Evolutionary conservation across 2,797 vertebrate genomes (phyloP), one percentile per base, ranked within the genome.

Genomic region (Xyrichtys novacula): DNA sequence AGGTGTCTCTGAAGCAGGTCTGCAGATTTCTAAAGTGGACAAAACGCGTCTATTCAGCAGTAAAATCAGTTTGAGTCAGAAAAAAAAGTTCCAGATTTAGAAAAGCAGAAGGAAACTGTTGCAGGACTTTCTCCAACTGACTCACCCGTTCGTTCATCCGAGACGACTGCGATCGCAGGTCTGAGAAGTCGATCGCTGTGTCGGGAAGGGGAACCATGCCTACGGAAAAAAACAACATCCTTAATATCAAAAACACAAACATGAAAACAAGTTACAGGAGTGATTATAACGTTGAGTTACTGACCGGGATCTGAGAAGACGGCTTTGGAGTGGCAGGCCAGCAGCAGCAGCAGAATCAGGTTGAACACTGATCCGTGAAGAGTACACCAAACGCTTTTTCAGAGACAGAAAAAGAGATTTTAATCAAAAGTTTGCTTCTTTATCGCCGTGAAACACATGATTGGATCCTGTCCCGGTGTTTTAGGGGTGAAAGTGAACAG

Each of bases 301-400:
- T 85, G 40, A 95, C 95, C 95, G 6, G 95, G 95, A 71, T 96
- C 94, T 2, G 94, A 94, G 84, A 95, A 93, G 34, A 95, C 94
- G 0, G 95, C 95, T 52, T 94, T 94, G 17, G 90, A 87, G 85
- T 95, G 95, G 50, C 93, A 95, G 76, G 93, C 91, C 22, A 95
- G 89, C 50, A 95, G 90, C 83, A 96, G 89, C 70, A 95, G 77
- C 17, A 95, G 80, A 2, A 95, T 88, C 43, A 94, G 61, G 84
- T 95, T 96, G 69, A 95, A 96, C 25, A 92, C 86, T 0, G 90
- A 90, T 0, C 94, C 94, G 3, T 95, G 95, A 0, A 95, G 72
- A 1, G 91, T 86, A 16, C 94, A 93, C 95, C 95, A 95, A 16
- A 95, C 77, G 52, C 95, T 95, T 90, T 11, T 7, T 22, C 42